Evolutionary conservation across 2,888 invertebrate species (phyloP).

Genomic region (Griposia aprilina): DNA sequence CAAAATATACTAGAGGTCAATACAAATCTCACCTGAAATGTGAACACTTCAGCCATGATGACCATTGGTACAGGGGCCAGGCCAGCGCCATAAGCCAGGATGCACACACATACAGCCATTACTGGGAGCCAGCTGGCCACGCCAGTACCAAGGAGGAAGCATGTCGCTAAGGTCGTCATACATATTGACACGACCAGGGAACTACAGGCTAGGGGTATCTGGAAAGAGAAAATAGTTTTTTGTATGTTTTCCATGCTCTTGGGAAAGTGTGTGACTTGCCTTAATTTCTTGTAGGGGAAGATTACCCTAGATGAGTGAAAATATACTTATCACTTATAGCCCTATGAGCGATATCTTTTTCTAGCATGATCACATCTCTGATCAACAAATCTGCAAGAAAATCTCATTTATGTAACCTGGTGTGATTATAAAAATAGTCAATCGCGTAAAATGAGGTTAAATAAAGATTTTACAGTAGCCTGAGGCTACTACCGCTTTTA

Average conservation of each 20-base stretch:
- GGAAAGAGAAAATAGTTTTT: conserved; percentile 39
- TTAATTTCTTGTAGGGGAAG: background rate
- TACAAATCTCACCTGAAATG: conserved; percentile 75
- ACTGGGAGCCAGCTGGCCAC: conserved; percentile 76
- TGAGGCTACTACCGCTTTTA: background rate
- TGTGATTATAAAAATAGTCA: background rate
- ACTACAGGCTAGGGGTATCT: conserved; percentile 81
- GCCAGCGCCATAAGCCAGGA: conserved; percentile 81
- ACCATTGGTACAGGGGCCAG: conserved; percentile 83
- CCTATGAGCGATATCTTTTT: background rate
- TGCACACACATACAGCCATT: conserved; percentile 77
- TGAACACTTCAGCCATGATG: conserved; percentile 83
- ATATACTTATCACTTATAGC: background rate
- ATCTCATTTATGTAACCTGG: background rate
- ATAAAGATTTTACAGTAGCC: background rate
- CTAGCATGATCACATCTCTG: no score
- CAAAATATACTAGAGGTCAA: background rate
- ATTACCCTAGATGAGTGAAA: background rate
- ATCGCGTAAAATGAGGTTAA: background rate
- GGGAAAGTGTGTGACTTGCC: background rate
- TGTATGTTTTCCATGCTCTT: background rate
- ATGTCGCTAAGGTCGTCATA: conserved; percentile 79
- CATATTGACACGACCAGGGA: conserved; percentile 78
- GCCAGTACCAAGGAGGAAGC: conserved; percentile 74
- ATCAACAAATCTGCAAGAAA: background rate